These are phyloP conservation scores for Mirza zaza DNA, from an alignment of 2,113 vertebrate genomes.

Conservation along the genomic window DNA sequence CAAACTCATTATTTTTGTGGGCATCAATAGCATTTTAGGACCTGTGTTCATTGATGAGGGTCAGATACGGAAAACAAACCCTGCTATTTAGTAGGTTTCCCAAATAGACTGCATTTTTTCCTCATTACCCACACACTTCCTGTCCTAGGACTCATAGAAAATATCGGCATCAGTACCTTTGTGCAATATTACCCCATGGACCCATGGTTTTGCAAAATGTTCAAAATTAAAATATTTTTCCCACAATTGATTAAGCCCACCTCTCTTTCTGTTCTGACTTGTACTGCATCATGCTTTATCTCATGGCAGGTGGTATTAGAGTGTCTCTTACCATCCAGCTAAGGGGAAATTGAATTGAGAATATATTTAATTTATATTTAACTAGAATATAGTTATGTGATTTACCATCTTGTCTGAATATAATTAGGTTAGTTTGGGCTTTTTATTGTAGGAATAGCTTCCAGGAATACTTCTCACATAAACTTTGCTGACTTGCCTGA, in stretches of 20 bases:
- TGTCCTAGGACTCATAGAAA: too few species aligned
- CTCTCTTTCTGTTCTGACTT: neutral
- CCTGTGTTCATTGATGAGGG: neutral
- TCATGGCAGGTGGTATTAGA: neutral
- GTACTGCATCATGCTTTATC: neutral
- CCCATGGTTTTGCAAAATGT: neutral
- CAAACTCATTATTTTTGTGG: neutral
- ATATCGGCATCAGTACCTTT: neutral
- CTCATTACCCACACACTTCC: neutral
- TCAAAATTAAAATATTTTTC: neutral
- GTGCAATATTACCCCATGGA: neutral
- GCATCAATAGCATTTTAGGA: neutral
- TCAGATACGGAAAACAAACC: neutral
- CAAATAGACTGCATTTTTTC: neutral
- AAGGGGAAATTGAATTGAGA: slow-evolving; percentile 32
- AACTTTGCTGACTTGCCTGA: neutral
- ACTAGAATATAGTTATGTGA: neutral
- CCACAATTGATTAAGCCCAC: neutral
- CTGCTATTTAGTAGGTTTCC: neutral
- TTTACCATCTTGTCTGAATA: neutral
- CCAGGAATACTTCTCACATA: neutral
- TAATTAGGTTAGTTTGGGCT: neutral
- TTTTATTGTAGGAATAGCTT: neutral
- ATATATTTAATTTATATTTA: slow-evolving; percentile 42
- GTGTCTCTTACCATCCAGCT: neutral